Percentiles rank a stretch among this genome's conserved stretches.
phyloP scores from a whole-genome alignment of 2,797 vertebrate genomes.

The Loris lydekkerianus region DNA sequence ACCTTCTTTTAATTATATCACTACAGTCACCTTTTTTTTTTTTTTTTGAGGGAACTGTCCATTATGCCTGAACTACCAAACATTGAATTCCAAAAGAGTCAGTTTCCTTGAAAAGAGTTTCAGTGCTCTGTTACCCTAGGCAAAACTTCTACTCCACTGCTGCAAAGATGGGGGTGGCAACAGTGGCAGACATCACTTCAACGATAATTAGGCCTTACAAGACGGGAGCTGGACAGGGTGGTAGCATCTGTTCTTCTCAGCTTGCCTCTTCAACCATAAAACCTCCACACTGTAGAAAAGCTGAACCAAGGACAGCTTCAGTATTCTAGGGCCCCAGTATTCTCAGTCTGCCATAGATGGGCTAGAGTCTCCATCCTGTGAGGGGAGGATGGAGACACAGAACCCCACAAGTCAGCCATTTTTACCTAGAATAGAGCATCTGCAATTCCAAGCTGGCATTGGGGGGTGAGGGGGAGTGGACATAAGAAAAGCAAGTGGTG shows the following conservation, averaged over 20 bases:
- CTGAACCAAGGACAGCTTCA: background rate
- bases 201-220: background rate
- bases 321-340: background rate
- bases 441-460: background rate
- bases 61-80: background rate
- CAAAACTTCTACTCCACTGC: background rate
- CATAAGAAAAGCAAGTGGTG: too few relatives aligned
- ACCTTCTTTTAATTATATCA: background rate
- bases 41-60: too few relatives aligned
- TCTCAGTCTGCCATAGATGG: background rate
- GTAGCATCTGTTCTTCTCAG: conserved; percentile 9
- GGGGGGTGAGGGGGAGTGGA: background rate
- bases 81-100: background rate
- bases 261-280: background rate
- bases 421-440: background rate
- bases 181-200: background rate
- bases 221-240: background rate
- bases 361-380: background rate
- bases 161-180: background rate
- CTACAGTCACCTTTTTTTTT: background rate
- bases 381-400: background rate
- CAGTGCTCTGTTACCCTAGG: background rate
- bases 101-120: background rate
- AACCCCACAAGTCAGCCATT: background rate
- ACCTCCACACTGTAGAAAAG: background rate